These are phyloP conservation scores for Diorhabda sublineata DNA, from an alignment of 1,140 invertebrate species.

Conservation along the genomic window DNA sequence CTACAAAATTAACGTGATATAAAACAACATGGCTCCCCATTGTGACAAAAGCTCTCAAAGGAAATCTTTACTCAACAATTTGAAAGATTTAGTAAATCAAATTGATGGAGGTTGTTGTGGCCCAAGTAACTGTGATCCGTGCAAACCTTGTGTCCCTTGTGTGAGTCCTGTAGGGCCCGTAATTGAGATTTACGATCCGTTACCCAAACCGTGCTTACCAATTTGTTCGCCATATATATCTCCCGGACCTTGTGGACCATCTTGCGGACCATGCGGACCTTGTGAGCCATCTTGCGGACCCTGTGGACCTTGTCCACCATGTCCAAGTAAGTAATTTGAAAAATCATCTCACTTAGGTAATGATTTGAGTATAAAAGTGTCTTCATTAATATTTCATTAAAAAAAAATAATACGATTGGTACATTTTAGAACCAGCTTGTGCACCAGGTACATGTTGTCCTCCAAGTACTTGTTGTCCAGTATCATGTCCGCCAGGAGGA, in stretches of 20 bases:
- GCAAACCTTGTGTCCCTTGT: constrained; percentile 24
- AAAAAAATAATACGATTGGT: too few species aligned
- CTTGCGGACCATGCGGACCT: constrained; percentile 21
- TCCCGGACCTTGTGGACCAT: constrained; percentile 23
- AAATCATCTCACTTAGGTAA: too few species aligned
- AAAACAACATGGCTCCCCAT: neutral
- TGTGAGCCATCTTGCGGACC: constrained; percentile 5
- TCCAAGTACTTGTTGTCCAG: constrained; percentile 30
- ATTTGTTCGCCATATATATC: constrained; percentile 37
- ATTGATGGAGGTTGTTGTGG: constrained; percentile 38
- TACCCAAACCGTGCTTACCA: constrained; percentile 43
- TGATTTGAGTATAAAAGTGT: too few species aligned
- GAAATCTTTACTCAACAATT: constrained; percentile 34
- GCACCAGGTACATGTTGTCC: constrained; percentile 30
- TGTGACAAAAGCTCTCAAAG: constrained; percentile 35
- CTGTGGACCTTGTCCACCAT: constrained; percentile 32
- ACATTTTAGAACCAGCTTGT: constrained; percentile 23
- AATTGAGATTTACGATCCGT: constrained; percentile 44
- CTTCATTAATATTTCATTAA: too few species aligned
- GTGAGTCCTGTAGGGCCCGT: constrained; percentile 37
- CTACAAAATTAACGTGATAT: neutral
- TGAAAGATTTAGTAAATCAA: constrained; percentile 39
- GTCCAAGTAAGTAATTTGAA: constrained; percentile 6
- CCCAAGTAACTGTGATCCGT: constrained; percentile 27
- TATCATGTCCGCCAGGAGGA: constrained; percentile 21